Conservation (phyloP, 2,113 vertebrate species). For the Eleginops maclovinus region DNA sequence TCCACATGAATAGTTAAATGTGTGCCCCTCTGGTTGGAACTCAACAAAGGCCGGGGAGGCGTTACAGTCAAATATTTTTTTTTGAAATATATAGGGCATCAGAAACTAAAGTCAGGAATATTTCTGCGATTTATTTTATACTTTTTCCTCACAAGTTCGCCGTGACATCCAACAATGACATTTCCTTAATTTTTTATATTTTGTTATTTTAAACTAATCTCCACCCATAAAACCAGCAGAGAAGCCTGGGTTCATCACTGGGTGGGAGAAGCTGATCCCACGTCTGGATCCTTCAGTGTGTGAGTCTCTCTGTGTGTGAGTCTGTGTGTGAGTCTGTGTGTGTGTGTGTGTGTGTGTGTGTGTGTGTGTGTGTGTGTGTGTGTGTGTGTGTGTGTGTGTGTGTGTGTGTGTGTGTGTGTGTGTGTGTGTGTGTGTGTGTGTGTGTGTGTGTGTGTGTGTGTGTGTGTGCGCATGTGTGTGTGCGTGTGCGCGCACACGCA, state of each 20-base stretch:
- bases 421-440: not conserved
- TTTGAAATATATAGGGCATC: conserved; percentile 37
- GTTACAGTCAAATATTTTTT: conserved; percentile 37
- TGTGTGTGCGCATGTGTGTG: conserved; percentile 20
- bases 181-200: not conserved
- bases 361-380: conserved; percentile 21
- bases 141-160: conserved; percentile 8
- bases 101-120: conserved; percentile 31
- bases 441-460: conserved; percentile 20
- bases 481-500: conserved; percentile 21
- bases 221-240: conserved; percentile 13
- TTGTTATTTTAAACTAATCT: not conserved
- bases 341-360: conserved; percentile 25
- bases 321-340: conserved; percentile 23
- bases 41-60: conserved; percentile 48
- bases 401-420: conserved; percentile 31
- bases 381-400: conserved; percentile 13
- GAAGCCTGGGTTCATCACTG: conserved; percentile 44
- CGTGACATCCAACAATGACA: not conserved
- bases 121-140: not conserved
- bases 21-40: conserved; percentile 75
- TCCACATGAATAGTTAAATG: conserved; percentile 82
- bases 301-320: conserved; percentile 1
- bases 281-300: conserved; percentile 35
- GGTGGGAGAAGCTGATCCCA: conserved; percentile 55